Evolutionary conservation across 2,888 invertebrate species (phyloP).

Genomic region (Leistus spinibarbis): DNA sequence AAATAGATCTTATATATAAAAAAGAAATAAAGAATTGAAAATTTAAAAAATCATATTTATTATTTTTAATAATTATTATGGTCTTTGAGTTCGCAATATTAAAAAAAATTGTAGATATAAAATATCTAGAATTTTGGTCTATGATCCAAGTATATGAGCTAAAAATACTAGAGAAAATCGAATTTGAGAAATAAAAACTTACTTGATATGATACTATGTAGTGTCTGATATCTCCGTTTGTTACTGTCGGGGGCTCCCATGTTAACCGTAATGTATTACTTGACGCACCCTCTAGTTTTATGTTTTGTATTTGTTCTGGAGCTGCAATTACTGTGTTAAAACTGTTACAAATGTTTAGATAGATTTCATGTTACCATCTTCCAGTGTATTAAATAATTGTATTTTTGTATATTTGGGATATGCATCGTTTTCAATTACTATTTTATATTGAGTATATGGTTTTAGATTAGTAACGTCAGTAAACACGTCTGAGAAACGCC

Average conservation of each 20-base stretch:
- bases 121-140: not conserved
- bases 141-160: not conserved
- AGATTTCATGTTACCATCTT: not conserved
- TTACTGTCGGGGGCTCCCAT: conserved; percentile 7
- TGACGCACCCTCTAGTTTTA: not conserved
- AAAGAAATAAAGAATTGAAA: too few relatives aligned
- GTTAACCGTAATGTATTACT: not conserved
- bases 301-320: not conserved
- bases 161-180: not conserved
- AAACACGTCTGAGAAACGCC: not conserved
- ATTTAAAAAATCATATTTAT: too few relatives aligned
- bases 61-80: too few relatives aligned
- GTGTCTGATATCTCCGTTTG: conserved; percentile 6
- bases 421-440: not conserved
- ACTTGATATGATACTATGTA: conserved; percentile 13
- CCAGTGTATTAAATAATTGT: not conserved
- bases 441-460: not conserved
- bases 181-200: not conserved
- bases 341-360: not conserved
- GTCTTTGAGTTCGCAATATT: too few relatives aligned
- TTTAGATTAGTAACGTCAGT: not conserved
- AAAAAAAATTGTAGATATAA: not conserved
- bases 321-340: not conserved
- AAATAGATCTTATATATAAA: too few relatives aligned
- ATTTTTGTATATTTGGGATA: not conserved